Conservation (phyloP, 1,140 invertebrate genomes). For the Drosophila tani region DNA sequence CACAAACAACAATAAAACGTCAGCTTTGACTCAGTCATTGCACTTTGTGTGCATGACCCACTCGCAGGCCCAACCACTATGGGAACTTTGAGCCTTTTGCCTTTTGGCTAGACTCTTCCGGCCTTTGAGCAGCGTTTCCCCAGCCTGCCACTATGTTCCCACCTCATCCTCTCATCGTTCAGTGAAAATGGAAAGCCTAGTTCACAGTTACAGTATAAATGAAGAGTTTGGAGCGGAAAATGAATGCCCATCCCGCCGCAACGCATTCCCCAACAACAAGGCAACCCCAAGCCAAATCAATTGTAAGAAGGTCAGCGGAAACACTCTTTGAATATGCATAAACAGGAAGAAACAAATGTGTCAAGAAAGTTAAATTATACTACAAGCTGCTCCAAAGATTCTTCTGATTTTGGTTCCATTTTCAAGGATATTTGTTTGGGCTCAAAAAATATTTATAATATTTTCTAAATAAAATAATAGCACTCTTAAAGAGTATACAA, state of each 20-base stretch:
- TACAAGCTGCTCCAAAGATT: no score
- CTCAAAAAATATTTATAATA: background rate
- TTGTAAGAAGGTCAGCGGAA: constrained; percentile 72
- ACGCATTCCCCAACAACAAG: constrained; percentile 28
- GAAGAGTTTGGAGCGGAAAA: constrained; percentile 71
- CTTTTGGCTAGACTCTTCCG: constrained; percentile 73
- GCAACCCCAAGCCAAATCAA: constrained; percentile 62
- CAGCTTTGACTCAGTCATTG: constrained; percentile 76
- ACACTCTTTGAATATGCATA: constrained; percentile 5
- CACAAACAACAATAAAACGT: constrained; percentile 74
- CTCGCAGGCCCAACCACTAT: constrained; percentile 11
- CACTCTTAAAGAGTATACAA: no score
- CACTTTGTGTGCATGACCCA: constrained; percentile 65
- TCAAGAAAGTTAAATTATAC: no score
- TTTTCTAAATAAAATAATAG: background rate
- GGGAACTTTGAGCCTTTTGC: constrained; percentile 64
- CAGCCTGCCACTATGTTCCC: background rate
- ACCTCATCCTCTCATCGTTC: background rate
- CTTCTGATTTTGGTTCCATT: background rate
- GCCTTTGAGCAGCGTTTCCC: constrained; percentile 64
- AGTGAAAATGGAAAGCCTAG: constrained; percentile 54
- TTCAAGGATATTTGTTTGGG: background rate
- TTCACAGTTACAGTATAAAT: constrained; percentile 66
- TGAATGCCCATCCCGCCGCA: constrained; percentile 13
- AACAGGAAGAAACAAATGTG: background rate